A percentile compares a stretch with the other conserved stretches of the same genome.
These are phyloP conservation scores for Stegodyphus dumicola DNA, from an alignment of 1,140 invertebrate genomes.

Conservation along the genomic window DNA sequence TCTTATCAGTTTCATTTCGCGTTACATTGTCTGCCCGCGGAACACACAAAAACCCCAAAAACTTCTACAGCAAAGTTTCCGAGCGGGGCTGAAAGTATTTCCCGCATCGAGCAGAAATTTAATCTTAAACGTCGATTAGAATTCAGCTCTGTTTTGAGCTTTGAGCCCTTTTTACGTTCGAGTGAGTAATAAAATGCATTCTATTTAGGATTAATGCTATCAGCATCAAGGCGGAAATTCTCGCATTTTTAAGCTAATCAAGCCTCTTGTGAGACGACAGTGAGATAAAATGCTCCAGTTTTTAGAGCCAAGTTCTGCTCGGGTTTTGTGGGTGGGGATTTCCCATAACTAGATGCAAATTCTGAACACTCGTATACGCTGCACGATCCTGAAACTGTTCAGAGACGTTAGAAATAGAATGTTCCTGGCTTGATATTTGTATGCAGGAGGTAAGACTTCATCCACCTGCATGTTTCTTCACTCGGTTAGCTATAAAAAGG, in stretches of 20 bases:
- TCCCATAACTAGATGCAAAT: conserved; percentile 44
- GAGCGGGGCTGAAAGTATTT: no score
- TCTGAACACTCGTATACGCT: conserved; percentile 11
- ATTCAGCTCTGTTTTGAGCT: conserved; percentile 24
- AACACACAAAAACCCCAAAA: no score
- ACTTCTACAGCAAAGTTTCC: no score
- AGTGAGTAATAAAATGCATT: conserved; percentile 32
- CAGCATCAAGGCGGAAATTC: conserved; percentile 18
- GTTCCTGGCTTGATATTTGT: no score
- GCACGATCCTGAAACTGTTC: conserved; percentile 29
- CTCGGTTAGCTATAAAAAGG: no score
- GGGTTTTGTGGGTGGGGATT: neutral
- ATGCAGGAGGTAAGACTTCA: no score
- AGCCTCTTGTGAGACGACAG: conserved; percentile 8
- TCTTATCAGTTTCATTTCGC: no score
- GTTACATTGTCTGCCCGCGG: no score
- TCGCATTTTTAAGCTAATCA: conserved; percentile 22
- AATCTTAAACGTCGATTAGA: conserved; percentile 49
- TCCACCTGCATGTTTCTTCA: no score
- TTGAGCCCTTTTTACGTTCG: neutral
- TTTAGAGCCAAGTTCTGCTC: neutral
- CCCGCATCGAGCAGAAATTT: neutral
- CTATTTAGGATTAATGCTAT: conserved; percentile 34
- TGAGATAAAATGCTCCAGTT: neutral
- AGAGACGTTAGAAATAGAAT: neutral